Base-by-base conservation (phyloP, 2,113 vertebrate genomes). In the Poeciliopsis prolifica region DNA sequence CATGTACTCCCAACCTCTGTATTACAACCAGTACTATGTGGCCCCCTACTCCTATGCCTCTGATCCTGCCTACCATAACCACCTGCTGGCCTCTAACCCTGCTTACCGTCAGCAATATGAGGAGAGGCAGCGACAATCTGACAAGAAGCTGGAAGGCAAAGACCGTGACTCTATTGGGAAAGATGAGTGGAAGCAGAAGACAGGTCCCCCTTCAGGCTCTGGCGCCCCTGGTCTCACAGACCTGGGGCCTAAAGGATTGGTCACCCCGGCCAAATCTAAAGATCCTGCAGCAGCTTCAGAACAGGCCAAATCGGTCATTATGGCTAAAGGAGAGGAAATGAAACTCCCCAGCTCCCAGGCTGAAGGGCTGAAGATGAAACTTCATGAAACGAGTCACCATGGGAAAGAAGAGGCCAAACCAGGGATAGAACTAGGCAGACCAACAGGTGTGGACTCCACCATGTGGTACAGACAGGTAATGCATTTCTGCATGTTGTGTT, bases 381-480 rank as follows among this genome's bases (percentile, higher is more conserved):
- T 97, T 72, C 94, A 93, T 0, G 98, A 99, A 87, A 93, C 93
- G 37, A 86, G 95, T 0, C 93, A 94, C 76, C 97, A 98, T 82
- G 94, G 95, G 73, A 99, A 98, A 87, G 97, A 99, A 76, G 98
- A 99, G 82, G 79, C 95, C 0, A 99, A 80, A 96, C 95, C 19
- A 92, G 95, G 33, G 64, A 4, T 26, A 3, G 64, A 65, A 13
- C 5, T 13, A 7, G 35, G 64, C 64, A 83, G 94, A 96, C 51
- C 96, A 95, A 83, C 95, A 0, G 96, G 96, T 69, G 95, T 97
- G 93, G 98, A 99, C 78, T 96, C 96, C 12, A 94, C 96, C 62
- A 95, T 98, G 86, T 99, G 98, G 97, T 99, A 99, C 93, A 95
- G 97, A 95, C 97, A 99, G 96, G 98, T 99, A 97, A 96, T n/a